Conservation (phyloP, 2,113 vertebrate species). For the Tonatia bakeri region DNA sequence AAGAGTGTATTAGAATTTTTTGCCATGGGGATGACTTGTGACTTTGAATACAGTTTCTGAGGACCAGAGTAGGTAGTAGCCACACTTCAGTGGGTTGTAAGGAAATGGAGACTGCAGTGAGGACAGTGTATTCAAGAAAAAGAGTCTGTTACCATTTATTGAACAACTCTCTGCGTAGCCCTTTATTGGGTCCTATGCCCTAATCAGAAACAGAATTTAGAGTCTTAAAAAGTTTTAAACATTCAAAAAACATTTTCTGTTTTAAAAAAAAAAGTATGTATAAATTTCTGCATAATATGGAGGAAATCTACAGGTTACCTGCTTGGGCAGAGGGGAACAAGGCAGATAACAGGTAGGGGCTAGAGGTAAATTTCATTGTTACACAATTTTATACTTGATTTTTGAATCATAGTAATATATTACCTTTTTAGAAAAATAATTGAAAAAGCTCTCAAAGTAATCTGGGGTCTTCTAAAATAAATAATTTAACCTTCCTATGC, state of each 20-base stretch:
- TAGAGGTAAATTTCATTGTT: not conserved
- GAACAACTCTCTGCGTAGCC: not conserved
- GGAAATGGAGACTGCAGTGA: conserved; percentile 19
- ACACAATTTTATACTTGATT: not conserved
- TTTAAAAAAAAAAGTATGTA: not conserved
- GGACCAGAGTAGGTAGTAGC: not conserved
- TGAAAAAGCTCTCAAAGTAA: not conserved
- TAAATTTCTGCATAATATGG: not conserved
- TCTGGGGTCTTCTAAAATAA: not conserved
- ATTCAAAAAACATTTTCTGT: not conserved
- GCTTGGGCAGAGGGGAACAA: not conserved
- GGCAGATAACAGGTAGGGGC: not conserved
- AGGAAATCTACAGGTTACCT: not conserved
- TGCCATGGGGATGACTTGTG: not conserved
- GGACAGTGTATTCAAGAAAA: not conserved
- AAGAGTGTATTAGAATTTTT: not conserved
- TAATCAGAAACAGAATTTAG: conserved; percentile 12
- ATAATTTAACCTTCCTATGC: not conserved
- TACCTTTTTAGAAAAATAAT: conserved; percentile 31
- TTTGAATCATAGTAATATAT: conserved; percentile 36
- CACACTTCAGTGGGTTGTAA: not conserved
- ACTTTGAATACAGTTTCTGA: conserved; percentile 27
- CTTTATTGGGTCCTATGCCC: not conserved
- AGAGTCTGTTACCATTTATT: not conserved
- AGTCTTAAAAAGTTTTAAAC: not conserved